phyloP scores from a whole-genome alignment of 2,888 invertebrate genomes.

The Tinea semifulvella region DNA sequence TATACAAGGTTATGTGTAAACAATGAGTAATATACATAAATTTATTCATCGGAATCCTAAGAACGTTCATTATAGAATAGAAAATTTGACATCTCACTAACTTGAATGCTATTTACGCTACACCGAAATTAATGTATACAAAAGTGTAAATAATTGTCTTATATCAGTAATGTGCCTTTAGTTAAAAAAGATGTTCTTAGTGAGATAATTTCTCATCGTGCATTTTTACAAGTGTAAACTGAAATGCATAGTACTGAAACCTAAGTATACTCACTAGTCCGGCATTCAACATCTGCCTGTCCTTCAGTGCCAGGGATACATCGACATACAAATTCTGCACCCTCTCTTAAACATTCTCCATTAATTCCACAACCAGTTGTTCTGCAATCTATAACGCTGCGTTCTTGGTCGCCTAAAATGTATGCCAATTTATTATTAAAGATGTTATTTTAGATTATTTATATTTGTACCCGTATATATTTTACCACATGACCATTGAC shows the following conservation, averaged over 20 bases:
- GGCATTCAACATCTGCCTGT: constrained; percentile 76
- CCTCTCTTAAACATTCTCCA: constrained; percentile 87
- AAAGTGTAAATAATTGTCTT: not conserved
- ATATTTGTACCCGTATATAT: not conserved
- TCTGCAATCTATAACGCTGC: constrained; percentile 78
- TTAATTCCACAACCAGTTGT: constrained; percentile 85
- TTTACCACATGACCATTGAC: not conserved
- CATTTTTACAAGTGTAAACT: constrained; percentile 55
- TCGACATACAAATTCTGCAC: constrained; percentile 83
- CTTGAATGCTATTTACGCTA: not conserved
- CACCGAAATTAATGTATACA: not conserved
- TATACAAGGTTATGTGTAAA: not conserved
- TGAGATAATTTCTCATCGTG: constrained; percentile 34
- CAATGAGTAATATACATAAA: not conserved
- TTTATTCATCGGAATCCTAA: constrained; percentile 7
- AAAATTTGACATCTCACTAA: not conserved
- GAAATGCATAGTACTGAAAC: constrained; percentile 16
- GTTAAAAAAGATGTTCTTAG: constrained; percentile 12
- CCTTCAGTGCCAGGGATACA: constrained; percentile 80
- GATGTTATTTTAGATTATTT: too few species aligned
- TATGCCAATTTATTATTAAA: constrained; percentile 13
- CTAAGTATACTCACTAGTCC: constrained; percentile 53
- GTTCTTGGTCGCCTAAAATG: constrained; percentile 62
- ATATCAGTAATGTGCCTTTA: not conserved
- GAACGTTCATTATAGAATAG: not conserved